These are phyloP conservation scores for Aselliscus stoliczkanus DNA, from an alignment of 2,797 vertebrate genomes.

Conservation along the genomic window DNA sequence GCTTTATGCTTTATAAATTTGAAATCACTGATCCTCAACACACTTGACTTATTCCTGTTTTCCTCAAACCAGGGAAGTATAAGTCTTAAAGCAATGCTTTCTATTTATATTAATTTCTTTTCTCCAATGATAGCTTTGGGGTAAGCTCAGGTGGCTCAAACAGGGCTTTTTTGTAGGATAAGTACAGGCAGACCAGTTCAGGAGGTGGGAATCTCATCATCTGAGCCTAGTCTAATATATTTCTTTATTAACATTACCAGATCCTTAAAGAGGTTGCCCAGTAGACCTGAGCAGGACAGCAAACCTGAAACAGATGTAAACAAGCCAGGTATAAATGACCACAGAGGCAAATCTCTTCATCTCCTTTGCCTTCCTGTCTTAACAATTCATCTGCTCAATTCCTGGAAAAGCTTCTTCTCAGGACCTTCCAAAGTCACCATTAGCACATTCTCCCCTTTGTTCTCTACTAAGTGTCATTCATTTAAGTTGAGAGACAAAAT, in stretches of 20 bases:
- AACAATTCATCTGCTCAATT: neutral
- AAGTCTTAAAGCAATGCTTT: neutral
- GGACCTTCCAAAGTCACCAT: neutral
- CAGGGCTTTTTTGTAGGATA: neutral
- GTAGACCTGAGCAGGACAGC: neutral
- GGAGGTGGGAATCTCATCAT: neutral
- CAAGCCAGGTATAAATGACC: neutral
- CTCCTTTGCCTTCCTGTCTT: neutral
- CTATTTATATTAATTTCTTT: neutral
- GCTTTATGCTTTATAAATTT: conserved; percentile 21
- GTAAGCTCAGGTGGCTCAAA: neutral
- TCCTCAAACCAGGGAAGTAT: neutral
- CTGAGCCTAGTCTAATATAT: neutral
- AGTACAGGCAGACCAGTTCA: neutral
- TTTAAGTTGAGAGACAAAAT: neutral
- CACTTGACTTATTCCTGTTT: neutral
- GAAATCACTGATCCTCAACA: neutral
- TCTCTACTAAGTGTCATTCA: neutral
- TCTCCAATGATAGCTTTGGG: neutral
- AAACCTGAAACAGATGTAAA: neutral
- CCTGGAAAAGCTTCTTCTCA: neutral
- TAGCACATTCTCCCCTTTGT: neutral
- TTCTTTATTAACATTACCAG: neutral
- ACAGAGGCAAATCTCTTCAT: neutral
- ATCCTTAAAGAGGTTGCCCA: neutral